These are phyloP conservation scores for Dicentrarchus labrax DNA, from an alignment of 2,113 vertebrate genomes.

Conservation along the genomic window DNA sequence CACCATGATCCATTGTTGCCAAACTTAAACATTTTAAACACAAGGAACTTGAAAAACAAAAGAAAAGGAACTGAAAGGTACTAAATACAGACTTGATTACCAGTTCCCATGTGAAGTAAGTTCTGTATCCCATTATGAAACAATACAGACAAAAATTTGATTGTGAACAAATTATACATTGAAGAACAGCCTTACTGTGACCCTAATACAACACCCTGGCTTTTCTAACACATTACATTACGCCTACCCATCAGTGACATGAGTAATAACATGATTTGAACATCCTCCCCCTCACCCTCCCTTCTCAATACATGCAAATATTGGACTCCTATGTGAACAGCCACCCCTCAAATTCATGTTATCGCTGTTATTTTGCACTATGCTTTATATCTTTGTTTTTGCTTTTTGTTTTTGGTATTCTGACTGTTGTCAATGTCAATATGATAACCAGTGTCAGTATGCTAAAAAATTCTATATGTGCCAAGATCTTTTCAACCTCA, in stretches of 20 bases:
- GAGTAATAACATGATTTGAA: conserved; percentile 13
- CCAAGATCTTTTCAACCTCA: background rate
- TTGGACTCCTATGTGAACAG: conserved; percentile 1
- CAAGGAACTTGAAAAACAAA: background rate
- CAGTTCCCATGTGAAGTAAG: background rate
- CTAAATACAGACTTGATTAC: background rate
- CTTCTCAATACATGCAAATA: conserved; percentile 6
- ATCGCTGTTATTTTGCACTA: background rate
- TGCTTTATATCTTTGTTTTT: background rate
- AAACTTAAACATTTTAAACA: background rate
- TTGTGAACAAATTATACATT: background rate
- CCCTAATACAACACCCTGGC: background rate
- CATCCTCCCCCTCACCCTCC: too few species aligned
- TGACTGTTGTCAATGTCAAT: background rate
- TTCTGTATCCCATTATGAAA: background rate
- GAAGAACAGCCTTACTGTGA: background rate
- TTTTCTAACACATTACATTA: conserved; percentile 13
- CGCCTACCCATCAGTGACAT: conserved; percentile 14
- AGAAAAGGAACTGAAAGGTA: background rate
- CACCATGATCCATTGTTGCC: background rate
- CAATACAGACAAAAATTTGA: background rate
- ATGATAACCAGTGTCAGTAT: background rate
- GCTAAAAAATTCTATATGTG: background rate
- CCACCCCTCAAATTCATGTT: background rate
- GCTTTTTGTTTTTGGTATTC: background rate